Percentiles rank a stretch among this genome's conserved stretches.
Evolutionary conservation across 2,888 invertebrate genomes (phyloP).

Genomic region (Mesochorus sp.): DNA sequence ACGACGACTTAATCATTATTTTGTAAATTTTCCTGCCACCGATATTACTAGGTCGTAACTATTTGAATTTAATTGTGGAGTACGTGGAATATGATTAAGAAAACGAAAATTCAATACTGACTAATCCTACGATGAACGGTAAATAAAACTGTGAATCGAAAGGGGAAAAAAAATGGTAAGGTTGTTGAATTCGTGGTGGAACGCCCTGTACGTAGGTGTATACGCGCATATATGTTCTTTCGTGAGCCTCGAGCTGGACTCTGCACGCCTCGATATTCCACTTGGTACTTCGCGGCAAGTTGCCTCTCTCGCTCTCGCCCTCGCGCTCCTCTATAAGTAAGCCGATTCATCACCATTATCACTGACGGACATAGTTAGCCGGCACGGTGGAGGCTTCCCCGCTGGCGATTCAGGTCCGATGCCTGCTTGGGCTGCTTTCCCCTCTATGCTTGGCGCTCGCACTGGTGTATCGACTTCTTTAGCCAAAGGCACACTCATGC

Average conservation of each 20-base stretch:
- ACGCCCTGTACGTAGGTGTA: neutral
- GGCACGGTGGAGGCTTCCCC: slow-evolving; percentile 69
- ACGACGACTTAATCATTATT: too few species aligned
- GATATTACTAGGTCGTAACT: too few species aligned
- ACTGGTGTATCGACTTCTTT: slow-evolving; percentile 43
- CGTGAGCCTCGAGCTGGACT: slow-evolving; percentile 51
- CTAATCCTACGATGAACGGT: neutral
- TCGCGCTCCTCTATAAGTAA: slow-evolving; percentile 64
- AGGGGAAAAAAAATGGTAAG: neutral
- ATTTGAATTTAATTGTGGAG: too few species aligned
- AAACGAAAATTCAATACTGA: too few species aligned
- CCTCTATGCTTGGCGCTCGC: slow-evolving; percentile 28
- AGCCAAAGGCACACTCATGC: slow-evolving; percentile 19
- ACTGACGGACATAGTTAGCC: slow-evolving; percentile 73
- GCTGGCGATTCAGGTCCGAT: slow-evolving; percentile 53
- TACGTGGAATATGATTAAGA: too few species aligned
- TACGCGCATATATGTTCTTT: slow-evolving; percentile 12
- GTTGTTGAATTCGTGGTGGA: slow-evolving; percentile 1
- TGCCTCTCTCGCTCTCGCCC: slow-evolving; percentile 30
- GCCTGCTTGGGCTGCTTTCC: slow-evolving; percentile 22
- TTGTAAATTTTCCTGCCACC: too few species aligned
- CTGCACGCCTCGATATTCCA: slow-evolving; percentile 58
- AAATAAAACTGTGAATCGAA: neutral
- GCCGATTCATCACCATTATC: slow-evolving; percentile 79
- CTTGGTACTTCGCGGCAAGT: slow-evolving; percentile 44